Evolutionary conservation across 1,140 invertebrate genomes (phyloP).

Genomic region (Sarcophaga peregrina): DNA sequence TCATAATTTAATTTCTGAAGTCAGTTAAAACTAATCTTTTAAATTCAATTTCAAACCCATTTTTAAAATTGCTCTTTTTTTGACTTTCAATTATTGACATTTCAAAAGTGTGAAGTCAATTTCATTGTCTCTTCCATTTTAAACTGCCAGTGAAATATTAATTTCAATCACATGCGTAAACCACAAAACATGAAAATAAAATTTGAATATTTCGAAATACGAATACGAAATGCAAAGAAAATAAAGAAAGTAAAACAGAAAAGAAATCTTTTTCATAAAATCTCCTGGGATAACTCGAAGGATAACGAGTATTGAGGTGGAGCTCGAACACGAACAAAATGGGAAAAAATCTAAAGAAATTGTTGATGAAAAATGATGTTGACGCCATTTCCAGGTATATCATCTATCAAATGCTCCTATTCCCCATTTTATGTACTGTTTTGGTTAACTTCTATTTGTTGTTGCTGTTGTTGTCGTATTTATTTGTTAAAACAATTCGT

Average conservation of each 20-base stretch:
- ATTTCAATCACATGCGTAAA: conserved; percentile 31
- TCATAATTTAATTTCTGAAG: too few species aligned
- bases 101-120: not conserved
- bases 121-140: not conserved
- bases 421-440: too few species aligned
- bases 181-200: not conserved
- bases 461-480: not conserved
- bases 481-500: conserved; percentile 25
- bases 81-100: not conserved
- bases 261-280: not conserved
- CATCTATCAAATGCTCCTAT: conserved; percentile 30
- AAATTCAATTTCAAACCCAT: too few species aligned
- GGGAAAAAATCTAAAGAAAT: not conserved
- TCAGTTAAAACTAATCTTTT: too few species aligned
- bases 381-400: conserved; percentile 38
- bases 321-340: not conserved
- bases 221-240: too few species aligned
- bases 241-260: too few species aligned
- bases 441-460: not conserved
- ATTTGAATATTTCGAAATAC: not conserved
- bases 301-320: not conserved
- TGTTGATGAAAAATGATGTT: conserved; percentile 28
- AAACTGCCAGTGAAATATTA: conserved; percentile 19
- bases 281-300: not conserved
- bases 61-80: too few species aligned